Percentiles rank a stretch among this genome's conserved stretches.
Conservation (phyloP, 2,113 vertebrate species). For the Pithys albifrons region DNA sequence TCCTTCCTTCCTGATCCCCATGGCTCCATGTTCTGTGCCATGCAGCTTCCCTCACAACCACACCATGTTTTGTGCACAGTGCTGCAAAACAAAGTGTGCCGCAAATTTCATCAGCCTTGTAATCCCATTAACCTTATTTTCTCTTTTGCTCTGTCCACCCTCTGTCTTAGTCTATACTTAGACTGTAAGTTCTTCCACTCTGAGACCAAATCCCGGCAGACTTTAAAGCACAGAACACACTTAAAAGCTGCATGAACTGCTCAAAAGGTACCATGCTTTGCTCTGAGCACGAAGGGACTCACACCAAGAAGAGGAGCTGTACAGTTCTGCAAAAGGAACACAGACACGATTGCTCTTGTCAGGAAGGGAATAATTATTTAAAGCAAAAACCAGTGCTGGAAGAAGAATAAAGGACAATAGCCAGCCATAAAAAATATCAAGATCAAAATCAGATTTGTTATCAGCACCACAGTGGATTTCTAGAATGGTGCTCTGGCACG, state of each 20-base stretch:
- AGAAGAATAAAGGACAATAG: neutral
- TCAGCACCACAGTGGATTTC: neutral
- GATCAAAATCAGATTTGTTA: neutral
- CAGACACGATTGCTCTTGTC: neutral
- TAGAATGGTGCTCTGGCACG: neutral
- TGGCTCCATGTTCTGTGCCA: rapidly evolving
- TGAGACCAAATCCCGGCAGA: rapidly evolving
- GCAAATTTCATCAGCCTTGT: neutral
- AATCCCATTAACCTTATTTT: neutral
- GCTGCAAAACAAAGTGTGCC: neutral
- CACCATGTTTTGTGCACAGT: rapidly evolving
- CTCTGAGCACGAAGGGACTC: neutral
- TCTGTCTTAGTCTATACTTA: neutral
- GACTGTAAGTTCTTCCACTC: neutral
- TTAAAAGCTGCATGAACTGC: neutral
- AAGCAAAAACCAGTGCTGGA: neutral
- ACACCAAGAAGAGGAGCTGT: neutral
- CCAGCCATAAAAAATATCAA: neutral
- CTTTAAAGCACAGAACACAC: neutral
- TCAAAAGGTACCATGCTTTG: neutral
- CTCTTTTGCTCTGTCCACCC: neutral
- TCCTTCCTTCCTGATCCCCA: rapidly evolving
- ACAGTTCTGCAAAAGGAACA: neutral
- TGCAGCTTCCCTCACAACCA: rapidly evolving
- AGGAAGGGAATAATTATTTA: neutral